Base-by-base conservation (phyloP, 2,888 invertebrate genomes). In the Tetramorium bicarinatum region DNA sequence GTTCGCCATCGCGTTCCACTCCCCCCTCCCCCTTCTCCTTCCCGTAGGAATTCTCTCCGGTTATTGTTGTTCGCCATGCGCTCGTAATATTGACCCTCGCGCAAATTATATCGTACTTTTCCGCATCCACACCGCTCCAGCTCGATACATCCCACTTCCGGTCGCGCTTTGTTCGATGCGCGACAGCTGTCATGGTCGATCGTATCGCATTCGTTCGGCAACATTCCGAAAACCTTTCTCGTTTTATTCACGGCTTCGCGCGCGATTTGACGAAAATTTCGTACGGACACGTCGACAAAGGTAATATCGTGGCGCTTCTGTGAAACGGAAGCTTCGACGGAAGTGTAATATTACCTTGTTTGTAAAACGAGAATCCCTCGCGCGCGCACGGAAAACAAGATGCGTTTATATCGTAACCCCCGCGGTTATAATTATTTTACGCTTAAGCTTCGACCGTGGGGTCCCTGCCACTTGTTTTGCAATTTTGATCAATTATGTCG, bases 31-130 rank as follows among this genome's bases (percentile, higher is more conserved):
- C 67, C 8, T 13, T 3, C 18, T 15, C 13, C 56, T 3, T 74
- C 66, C 25, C 52, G 54, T 21, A 77, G 77, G 54, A 77, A 67
- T 69, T 44, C 44, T 44, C 77, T 15, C 64, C 66, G 54, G 54
- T 77, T 44, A 77, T 77, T 69, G 69, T 77, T 67, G 76, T 54
- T 67, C 41, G 29, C 15, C 44, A 3, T 41, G 18, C 29, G 21
- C 69, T 54, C 77, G 67, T 69, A 69, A 69, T 77, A 77, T 77
- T 77, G 77, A 77, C 77, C 76, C 77, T 49, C 75, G 62, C 25
- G 64, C 64, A 66, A 66, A 66, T 66, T 66, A 64, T 76, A 76
- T 62, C 75, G 62, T 38, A 49, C 62, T 67, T 77, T 69, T 69
- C 29, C 41, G 15, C 67, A 4, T 66, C 38, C 44, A 59, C 59